A percentile compares a stretch with the other conserved stretches of the same genome.
Evolutionary conservation across 2,113 vertebrate genomes (phyloP).

Genomic region (Lophochroa leadbeateri): DNA sequence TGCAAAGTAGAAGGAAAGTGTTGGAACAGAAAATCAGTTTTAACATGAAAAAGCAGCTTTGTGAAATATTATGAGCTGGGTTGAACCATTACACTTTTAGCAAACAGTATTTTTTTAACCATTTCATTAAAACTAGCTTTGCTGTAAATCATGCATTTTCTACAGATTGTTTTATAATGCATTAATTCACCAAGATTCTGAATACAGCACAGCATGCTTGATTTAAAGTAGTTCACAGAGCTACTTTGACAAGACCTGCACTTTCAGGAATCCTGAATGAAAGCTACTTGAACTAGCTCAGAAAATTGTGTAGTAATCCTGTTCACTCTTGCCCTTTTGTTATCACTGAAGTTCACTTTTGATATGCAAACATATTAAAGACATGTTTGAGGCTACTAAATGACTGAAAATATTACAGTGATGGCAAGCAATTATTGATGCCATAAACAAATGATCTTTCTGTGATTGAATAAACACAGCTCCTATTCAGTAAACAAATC

Average conservation of each 20-base stretch:
- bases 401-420: background rate
- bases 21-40: background rate
- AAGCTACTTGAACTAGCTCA: background rate
- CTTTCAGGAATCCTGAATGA: background rate
- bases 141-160: background rate
- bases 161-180: background rate
- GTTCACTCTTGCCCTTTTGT: background rate
- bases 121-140: background rate
- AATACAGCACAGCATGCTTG: background rate
- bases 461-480: background rate
- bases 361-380: background rate
- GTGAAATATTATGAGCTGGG: background rate
- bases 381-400: background rate
- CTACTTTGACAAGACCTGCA: background rate
- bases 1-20: background rate
- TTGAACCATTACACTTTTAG: background rate
- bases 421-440: background rate
- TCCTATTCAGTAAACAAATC: background rate
- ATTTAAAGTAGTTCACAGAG: background rate
- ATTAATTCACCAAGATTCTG: background rate
- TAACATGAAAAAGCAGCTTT: background rate
- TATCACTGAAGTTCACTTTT: background rate
- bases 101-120: background rate
- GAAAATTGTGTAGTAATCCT: background rate
- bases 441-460: background rate